These are phyloP conservation scores for Chorisops tibialis DNA, from an alignment of 2,888 invertebrate species.

Conservation along the genomic window DNA sequence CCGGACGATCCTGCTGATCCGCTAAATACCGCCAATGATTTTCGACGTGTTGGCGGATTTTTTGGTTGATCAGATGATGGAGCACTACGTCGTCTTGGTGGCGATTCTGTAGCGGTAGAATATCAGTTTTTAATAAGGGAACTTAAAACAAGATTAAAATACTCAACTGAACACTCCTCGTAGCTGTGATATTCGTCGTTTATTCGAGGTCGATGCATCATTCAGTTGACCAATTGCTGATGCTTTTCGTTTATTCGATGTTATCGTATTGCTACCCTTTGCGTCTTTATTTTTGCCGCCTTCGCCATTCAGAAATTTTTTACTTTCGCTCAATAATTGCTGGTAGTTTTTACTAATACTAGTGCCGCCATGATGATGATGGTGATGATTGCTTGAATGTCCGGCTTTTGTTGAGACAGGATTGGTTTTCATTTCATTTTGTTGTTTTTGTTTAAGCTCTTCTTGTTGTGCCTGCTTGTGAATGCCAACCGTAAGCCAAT, in stretches of 20 bases:
- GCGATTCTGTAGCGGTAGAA: constrained; percentile 29
- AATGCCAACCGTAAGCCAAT: constrained; percentile 59
- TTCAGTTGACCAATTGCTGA: background rate
- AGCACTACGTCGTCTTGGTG: constrained; percentile 33
- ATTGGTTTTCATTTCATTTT: constrained; percentile 9
- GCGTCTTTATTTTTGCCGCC: constrained; percentile 39
- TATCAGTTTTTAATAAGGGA: background rate
- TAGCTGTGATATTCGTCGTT: constrained; percentile 30
- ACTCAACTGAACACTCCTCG: constrained; percentile 20
- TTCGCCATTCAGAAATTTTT: constrained; percentile 38
- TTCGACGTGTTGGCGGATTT: constrained; percentile 49
- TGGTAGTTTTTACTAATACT: no score
- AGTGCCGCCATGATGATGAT: constrained; percentile 10
- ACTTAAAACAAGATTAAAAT: background rate
- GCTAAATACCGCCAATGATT: constrained; percentile 44
- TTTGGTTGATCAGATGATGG: constrained; percentile 37
- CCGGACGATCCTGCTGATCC: constrained; percentile 20
- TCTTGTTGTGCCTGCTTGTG: constrained; percentile 45
- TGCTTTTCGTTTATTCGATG: constrained; percentile 12
- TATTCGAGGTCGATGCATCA: constrained; percentile 18
- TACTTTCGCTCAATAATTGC: constrained; percentile 25
- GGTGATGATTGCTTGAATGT: constrained; percentile 10
- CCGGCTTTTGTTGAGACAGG: background rate
- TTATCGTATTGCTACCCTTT: background rate
- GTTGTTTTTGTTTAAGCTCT: constrained; percentile 24